A percentile compares a stretch with the other conserved stretches of the same genome.
These are phyloP conservation scores for Hyposoter dolosus DNA, from an alignment of 2,888 invertebrate genomes.

Conservation along the genomic window DNA sequence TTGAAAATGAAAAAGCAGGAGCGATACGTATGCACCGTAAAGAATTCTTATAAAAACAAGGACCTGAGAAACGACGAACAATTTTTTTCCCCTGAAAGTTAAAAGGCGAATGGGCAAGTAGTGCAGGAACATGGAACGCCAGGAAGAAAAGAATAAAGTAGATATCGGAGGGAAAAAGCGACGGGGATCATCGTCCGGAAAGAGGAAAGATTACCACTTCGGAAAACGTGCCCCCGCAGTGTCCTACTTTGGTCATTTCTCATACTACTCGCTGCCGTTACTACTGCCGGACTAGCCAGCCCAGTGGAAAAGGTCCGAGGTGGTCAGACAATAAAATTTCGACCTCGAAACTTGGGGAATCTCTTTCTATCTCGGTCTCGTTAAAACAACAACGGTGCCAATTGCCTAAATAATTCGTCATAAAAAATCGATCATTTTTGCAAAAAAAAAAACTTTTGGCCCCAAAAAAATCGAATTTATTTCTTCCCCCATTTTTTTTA, in stretches of 20 bases:
- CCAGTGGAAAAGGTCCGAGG: slow-evolving; percentile 27
- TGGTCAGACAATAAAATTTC: slow-evolving; percentile 36
- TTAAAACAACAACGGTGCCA: background rate
- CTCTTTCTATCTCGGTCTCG: background rate
- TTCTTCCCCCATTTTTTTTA: background rate
- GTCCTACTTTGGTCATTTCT: slow-evolving; percentile 52
- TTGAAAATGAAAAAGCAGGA: slow-evolving; percentile 25
- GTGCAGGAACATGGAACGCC: slow-evolving; percentile 23
- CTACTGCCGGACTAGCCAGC: background rate
- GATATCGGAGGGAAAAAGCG: background rate
- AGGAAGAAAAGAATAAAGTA: slow-evolving; percentile 19
- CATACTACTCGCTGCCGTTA: slow-evolving; percentile 25
- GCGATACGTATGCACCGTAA: slow-evolving; percentile 13
- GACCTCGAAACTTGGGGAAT: background rate
- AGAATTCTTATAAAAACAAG: slow-evolving; percentile 10
- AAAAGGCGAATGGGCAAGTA: slow-evolving; percentile 44
- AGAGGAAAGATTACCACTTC: slow-evolving; percentile 57
- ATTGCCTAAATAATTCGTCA: background rate
- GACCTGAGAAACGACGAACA: slow-evolving; percentile 27
- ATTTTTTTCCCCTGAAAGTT: slow-evolving; percentile 55
- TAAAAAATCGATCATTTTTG: background rate
- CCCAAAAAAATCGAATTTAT: background rate
- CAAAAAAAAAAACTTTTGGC: background rate
- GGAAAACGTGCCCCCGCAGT: slow-evolving; percentile 65
- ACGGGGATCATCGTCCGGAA: slow-evolving; percentile 39